These are phyloP conservation scores for Gila robusta DNA, from an alignment of 2,797 vertebrate species.

Conservation along the genomic window DNA sequence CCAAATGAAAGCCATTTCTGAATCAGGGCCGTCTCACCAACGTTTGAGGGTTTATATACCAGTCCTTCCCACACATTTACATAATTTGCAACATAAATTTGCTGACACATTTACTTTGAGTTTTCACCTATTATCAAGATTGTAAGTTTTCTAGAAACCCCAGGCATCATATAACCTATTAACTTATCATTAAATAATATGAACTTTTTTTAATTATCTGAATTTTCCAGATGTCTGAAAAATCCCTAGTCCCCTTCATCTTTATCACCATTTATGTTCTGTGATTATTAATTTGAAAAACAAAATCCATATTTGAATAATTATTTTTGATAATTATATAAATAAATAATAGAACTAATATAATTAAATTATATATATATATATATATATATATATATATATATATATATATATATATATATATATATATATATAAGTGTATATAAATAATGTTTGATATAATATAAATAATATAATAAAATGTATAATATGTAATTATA, in stretches of 20 bases:
- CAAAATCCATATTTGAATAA: not conserved
- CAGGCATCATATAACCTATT: not conserved
- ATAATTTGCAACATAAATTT: constrained; percentile 5
- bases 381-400: too few species aligned
- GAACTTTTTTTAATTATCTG: not conserved
- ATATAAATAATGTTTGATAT: not conserved
- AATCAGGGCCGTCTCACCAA: constrained; percentile 9
- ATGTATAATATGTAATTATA: not conserved
- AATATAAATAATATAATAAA: not conserved
- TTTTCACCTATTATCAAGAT: not conserved
- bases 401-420: too few species aligned
- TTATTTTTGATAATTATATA: not conserved
- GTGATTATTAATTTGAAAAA: not conserved
- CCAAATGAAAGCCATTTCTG: constrained; percentile 79
- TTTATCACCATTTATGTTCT: not conserved
- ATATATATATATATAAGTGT: too few species aligned
- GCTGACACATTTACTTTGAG: not conserved
- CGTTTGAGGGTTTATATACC: constrained; percentile 48
- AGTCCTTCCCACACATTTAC: not conserved
- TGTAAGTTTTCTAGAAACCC: not conserved
- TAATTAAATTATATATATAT: not conserved
- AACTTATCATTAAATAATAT: not conserved
- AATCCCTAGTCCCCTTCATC: not conserved
- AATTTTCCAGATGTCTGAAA: not conserved
- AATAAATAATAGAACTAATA: not conserved